Conservation (phyloP, 2,113 vertebrate genomes). For the Pollachius pollachius region DNA sequence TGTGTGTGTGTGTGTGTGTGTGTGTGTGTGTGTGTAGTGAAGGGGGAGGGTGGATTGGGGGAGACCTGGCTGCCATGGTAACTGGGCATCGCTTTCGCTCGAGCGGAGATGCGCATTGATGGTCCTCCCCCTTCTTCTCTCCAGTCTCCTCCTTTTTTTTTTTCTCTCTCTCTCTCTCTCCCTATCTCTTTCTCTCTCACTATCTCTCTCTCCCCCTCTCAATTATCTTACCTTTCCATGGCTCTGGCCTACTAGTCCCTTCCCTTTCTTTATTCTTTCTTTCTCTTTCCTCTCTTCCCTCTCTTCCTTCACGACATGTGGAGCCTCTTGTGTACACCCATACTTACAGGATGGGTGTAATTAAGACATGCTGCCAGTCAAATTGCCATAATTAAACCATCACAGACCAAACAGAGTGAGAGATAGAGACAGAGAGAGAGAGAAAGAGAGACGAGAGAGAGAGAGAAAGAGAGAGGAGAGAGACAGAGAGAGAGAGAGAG, state of each 20-base stretch:
- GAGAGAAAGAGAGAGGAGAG: background rate
- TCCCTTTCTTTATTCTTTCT: background rate
- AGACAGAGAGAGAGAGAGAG: background rate
- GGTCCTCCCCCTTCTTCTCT: background rate
- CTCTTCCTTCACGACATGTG: background rate
- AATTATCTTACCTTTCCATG: background rate
- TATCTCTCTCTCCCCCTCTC: background rate
- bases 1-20: no score
- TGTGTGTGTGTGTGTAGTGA: no score
- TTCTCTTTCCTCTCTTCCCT: background rate
- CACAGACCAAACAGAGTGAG: background rate
- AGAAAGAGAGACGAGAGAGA: background rate
- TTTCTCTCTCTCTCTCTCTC: background rate
- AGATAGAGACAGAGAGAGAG: background rate
- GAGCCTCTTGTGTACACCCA: background rate
- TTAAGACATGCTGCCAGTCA: conserved; percentile 3
- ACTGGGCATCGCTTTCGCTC: background rate
- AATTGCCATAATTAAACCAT: conserved; percentile 12
- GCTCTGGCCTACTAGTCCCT: background rate
- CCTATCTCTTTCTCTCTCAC: background rate
- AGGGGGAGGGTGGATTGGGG: no score
- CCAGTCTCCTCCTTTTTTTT: background rate
- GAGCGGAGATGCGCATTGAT: background rate
- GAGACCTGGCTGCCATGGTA: background rate
- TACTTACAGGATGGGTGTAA: no score